Conservation (phyloP, 2,797 vertebrate species). For the Acanthopagrus latus region DNA sequence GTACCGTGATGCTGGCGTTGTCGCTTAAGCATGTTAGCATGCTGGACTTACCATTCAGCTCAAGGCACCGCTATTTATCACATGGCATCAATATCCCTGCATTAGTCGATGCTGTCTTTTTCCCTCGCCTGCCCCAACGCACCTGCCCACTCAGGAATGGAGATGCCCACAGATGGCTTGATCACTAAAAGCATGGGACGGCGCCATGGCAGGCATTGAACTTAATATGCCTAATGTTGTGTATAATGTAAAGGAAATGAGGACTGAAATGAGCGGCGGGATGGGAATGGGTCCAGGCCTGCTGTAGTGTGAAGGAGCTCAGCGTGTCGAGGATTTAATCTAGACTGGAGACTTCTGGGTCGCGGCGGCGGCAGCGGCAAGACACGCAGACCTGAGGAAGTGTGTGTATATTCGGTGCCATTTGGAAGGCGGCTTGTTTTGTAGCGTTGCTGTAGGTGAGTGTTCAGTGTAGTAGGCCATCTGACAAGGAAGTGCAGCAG, state of each 20-base stretch:
- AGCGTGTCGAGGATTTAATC: constrained; percentile 57
- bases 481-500: constrained; percentile 53
- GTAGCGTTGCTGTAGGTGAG: constrained; percentile 59
- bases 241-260: constrained; percentile 73
- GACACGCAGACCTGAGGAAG: constrained; percentile 43
- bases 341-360: constrained; percentile 47
- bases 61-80: not conserved
- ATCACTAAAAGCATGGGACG: constrained; percentile 40
- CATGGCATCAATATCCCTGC: not conserved
- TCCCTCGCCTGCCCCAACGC: not conserved
- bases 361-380: constrained; percentile 1
- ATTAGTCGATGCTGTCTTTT: not conserved
- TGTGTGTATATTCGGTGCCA: constrained; percentile 53
- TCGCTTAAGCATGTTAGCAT: not conserved
- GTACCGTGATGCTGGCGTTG: too few relatives aligned
- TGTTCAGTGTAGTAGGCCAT: constrained; percentile 61
- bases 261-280: constrained; percentile 55
- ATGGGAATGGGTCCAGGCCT: constrained; percentile 50
- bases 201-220: constrained; percentile 34
- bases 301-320: constrained; percentile 59
- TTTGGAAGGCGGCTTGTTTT: constrained; percentile 49
- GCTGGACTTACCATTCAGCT: not conserved
- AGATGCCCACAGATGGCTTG: constrained; percentile 40
- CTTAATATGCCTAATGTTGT: constrained; percentile 71
- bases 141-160: constrained; percentile 34